Percentiles rank a stretch among this genome's conserved stretches.
phyloP scores from a whole-genome alignment of 1,140 invertebrate genomes.

The Mercenaria mercenaria region DNA sequence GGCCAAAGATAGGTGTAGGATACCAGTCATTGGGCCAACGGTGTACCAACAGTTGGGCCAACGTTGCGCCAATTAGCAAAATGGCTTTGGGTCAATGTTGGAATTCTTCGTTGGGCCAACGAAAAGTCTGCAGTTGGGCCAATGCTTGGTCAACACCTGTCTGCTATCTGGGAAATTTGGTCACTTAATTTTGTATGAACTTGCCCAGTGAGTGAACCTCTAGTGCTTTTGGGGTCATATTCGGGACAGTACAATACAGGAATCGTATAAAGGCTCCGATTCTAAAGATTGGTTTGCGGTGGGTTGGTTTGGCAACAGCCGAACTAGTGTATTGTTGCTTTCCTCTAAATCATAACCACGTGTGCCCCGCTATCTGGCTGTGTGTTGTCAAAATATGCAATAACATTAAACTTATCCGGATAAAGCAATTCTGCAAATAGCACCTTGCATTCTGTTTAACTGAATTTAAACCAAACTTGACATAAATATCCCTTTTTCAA shows the following conservation, averaged over 20 bases:
- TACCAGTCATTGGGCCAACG: no score
- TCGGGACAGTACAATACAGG: conserved; percentile 65
- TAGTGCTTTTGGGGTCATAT: conserved; percentile 43
- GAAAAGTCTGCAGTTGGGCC: no score
- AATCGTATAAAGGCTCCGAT: conserved; percentile 67
- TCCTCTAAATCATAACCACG: conserved; percentile 73
- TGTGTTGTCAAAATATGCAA: conserved; percentile 65
- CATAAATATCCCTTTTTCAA: no score
- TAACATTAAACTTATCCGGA: conserved; percentile 64
- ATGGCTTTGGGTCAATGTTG: no score
- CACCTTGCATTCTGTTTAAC: conserved; percentile 3
- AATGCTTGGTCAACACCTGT: no score
- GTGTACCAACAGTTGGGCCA: no score
- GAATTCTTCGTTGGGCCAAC: no score
- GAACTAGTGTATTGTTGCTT: conserved; percentile 70
- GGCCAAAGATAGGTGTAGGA: no score
- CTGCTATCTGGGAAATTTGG: no score
- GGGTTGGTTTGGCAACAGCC: conserved; percentile 67
- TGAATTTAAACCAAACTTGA: conserved; percentile 41
- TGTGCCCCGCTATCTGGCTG: conserved; percentile 75
- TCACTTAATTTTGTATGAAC: conserved; percentile 59
- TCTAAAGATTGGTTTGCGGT: conserved; percentile 61
- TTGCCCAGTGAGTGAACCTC: conserved; percentile 31
- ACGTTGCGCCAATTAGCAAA: no score
- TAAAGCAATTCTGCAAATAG: conserved; percentile 63